phyloP scores from a whole-genome alignment of 2,797 vertebrate genomes.

The Amphiprion clarkii region DNA sequence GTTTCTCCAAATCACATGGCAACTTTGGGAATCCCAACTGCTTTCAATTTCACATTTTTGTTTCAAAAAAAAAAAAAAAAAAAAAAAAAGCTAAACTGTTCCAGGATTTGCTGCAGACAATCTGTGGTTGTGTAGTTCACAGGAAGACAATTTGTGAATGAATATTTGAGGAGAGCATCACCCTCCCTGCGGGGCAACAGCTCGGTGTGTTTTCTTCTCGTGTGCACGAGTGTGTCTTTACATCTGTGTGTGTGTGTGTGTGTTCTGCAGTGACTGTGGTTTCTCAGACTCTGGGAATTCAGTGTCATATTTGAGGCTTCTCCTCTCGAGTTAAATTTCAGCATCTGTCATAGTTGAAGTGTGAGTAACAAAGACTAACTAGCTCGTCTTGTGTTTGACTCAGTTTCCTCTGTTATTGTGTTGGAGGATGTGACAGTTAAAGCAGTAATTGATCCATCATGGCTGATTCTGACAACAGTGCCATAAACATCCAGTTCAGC shows the following conservation, averaged over 20 bases:
- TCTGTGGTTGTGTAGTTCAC: constrained; percentile 65
- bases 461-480: constrained; percentile 65
- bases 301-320: constrained; percentile 60
- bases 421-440: constrained; percentile 69
- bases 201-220: constrained; percentile 29
- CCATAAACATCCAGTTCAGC: constrained; percentile 61
- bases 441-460: constrained; percentile 74
- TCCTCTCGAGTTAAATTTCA: constrained; percentile 49
- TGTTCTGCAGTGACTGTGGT: constrained; percentile 50
- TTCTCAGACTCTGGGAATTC: constrained; percentile 56
- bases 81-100: constrained; percentile 30
- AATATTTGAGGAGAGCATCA: constrained; percentile 60
- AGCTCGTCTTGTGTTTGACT: constrained; percentile 55
- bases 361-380: constrained; percentile 68
- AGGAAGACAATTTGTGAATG: constrained; percentile 71
- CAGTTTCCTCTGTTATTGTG: constrained; percentile 72
- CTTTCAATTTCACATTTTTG: constrained; percentile 59
- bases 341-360: constrained; percentile 53
- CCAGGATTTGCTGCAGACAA: constrained; percentile 56
- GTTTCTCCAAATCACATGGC: constrained; percentile 48
- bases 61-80: constrained; percentile 31
- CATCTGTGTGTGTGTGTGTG: constrained; percentile 38
- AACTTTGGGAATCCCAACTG: constrained; percentile 55
- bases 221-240: constrained; percentile 31
- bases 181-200: constrained; percentile 42